A percentile compares a stretch with the other conserved stretches of the same genome.
Evolutionary conservation across 2,113 vertebrate genomes (phyloP).

Genomic region (Macquaria australasica): DNA sequence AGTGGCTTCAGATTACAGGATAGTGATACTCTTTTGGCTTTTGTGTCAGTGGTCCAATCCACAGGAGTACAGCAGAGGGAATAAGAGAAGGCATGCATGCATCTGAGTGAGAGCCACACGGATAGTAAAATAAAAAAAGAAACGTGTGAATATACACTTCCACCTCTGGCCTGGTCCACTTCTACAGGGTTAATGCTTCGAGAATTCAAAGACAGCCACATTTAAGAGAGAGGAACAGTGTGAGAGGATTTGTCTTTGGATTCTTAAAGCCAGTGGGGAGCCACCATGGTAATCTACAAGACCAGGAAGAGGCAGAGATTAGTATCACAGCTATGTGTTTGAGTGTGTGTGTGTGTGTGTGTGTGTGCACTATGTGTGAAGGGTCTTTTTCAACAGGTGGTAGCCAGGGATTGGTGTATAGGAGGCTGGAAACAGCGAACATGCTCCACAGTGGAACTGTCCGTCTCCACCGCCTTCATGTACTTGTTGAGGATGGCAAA

Average conservation of each 20-base stretch:
- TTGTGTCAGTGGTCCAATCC: slow-evolving; percentile 51
- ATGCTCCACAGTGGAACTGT: slow-evolving; percentile 98
- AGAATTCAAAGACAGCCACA: slow-evolving; percentile 63
- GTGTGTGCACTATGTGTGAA: slow-evolving; percentile 33
- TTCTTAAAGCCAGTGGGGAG: slow-evolving; percentile 45
- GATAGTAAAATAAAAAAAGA: slow-evolving; percentile 45
- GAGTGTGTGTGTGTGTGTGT: slow-evolving; percentile 9
- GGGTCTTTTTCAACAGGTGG: slow-evolving; percentile 91
- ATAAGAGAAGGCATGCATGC: slow-evolving; percentile 75
- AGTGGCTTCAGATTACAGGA: slow-evolving; percentile 2
- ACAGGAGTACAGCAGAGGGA: slow-evolving; percentile 57
- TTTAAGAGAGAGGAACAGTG: slow-evolving; percentile 51
- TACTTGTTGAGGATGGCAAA: slow-evolving; percentile 99
- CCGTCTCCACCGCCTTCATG: slow-evolving; percentile 98
- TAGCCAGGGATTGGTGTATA: slow-evolving; percentile 99
- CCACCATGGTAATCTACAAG: slow-evolving; percentile 31
- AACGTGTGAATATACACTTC: slow-evolving; percentile 55
- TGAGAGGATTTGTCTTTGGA: slow-evolving; percentile 56
- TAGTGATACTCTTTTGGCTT: slow-evolving; percentile 41
- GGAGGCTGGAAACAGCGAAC: slow-evolving; percentile 99
- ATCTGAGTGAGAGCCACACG: slow-evolving; percentile 65
- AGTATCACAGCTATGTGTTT: slow-evolving; percentile 62
- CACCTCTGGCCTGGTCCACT: slow-evolving; percentile 56
- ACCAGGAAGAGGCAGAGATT: slow-evolving; percentile 71
- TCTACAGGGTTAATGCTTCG: slow-evolving; percentile 16